phyloP scores from a whole-genome alignment of 30 jellyfish, hydroid and myxozoan genomes.

The Aurelia aurita complex sp. Pacific region DNA sequence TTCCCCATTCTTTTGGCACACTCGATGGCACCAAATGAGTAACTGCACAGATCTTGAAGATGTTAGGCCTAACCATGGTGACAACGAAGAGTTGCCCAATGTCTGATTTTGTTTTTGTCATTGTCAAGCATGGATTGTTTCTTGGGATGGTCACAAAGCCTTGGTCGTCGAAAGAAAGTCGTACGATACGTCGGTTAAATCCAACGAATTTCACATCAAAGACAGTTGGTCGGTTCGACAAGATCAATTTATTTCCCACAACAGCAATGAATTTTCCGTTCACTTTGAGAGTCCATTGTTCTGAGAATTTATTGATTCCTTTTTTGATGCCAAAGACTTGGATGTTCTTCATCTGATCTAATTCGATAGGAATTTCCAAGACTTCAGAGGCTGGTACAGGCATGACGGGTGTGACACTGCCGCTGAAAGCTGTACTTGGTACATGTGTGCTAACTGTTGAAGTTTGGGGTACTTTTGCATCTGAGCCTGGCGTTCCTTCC shows the following conservation, averaged over 20 bases:
- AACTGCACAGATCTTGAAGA: slow-evolving; percentile 19
- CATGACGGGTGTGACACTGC: too few relatives aligned
- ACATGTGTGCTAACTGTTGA: too few relatives aligned
- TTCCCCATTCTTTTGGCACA: slow-evolving; percentile 59
- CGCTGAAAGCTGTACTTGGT: too few relatives aligned
- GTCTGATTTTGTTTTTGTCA: background rate
- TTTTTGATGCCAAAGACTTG: slow-evolving; percentile 22
- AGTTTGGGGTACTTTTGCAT: background rate
- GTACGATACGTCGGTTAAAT: slow-evolving; percentile 42
- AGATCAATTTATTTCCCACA: slow-evolving; percentile 19
- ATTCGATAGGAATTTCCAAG: slow-evolving; percentile 42
- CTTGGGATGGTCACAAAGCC: slow-evolving; percentile 35
- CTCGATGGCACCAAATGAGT: slow-evolving; percentile 10
- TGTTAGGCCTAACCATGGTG: slow-evolving; percentile 33
- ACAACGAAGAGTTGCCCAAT: slow-evolving; percentile 30
- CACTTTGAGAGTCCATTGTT: slow-evolving; percentile 62
- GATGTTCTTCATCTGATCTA: slow-evolving; percentile 41
- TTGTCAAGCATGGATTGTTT: slow-evolving; percentile 23
- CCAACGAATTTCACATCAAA: slow-evolving; percentile 56
- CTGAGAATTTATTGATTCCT: slow-evolving; percentile 6
- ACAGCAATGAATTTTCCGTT: slow-evolving; percentile 55
- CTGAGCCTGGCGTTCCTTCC: background rate
- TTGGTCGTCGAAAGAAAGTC: slow-evolving; percentile 33
- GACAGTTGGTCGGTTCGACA: slow-evolving; percentile 40
- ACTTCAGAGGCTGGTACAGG: background rate